These are phyloP conservation scores for Hydrolagus colliei DNA, from an alignment of 2,797 vertebrate genomes.

Conservation along the genomic window DNA sequence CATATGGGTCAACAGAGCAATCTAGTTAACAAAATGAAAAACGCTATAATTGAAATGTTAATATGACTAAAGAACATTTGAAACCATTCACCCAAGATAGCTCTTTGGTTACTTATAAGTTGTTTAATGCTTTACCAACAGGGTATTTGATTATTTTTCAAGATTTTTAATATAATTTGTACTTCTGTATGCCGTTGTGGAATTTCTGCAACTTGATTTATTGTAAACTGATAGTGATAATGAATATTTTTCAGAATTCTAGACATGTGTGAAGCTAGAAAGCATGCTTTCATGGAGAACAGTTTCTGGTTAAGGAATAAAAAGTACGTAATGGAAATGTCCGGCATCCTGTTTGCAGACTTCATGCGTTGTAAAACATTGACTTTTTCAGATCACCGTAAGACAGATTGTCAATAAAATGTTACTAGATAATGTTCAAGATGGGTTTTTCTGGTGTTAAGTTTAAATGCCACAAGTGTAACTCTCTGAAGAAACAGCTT, in stretches of 20 bases:
- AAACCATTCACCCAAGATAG: no score
- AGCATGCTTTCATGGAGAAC: conserved; percentile 24
- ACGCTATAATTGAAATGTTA: background rate
- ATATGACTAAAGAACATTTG: background rate
- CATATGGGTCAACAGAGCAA: background rate
- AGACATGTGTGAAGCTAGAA: conserved; percentile 22
- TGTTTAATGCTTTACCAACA: no score
- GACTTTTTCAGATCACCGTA: background rate
- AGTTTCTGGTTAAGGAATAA: background rate
- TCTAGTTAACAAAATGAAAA: background rate
- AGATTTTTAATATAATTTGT: background rate
- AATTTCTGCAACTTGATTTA: background rate
- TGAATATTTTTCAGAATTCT: conserved; percentile 23
- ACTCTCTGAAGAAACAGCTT: no score
- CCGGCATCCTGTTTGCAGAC: background rate
- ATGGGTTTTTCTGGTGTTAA: no score
- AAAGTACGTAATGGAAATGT: background rate
- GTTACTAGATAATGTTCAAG: no score
- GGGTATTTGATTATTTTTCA: background rate
- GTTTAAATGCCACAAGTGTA: no score
- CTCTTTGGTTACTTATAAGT: background rate
- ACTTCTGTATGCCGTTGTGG: background rate
- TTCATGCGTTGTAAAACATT: background rate
- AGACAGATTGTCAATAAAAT: background rate
- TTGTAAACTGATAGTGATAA: conserved; percentile 8